Percentiles rank a stretch among this genome's conserved stretches.
These are phyloP conservation scores for Apis mellifera DNA, from an alignment of 1,140 invertebrate species.

Conservation along the genomic window Amel_HAv3.1 CM009932.2:6497501-6498000, in stretches of 20 bases:
- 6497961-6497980: too few species aligned
- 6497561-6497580: conserved; percentile 8
- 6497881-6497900: neutral
- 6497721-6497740: conserved; percentile 40
- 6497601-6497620: conserved; percentile 54
- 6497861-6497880: neutral
- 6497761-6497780: conserved; percentile 88
- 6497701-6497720: neutral
- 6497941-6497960: too few species aligned
- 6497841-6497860: conserved; percentile 12
- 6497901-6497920: neutral
- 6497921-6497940: neutral
- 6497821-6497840: neutral
- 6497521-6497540: conserved; percentile 52
- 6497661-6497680: conserved; percentile 76
- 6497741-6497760: conserved; percentile 86
- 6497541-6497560: conserved; percentile 9
- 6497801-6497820: neutral
- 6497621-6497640: conserved; percentile 55
- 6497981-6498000: too few species aligned
- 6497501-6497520: conserved; percentile 31
- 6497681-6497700: conserved; percentile 60
- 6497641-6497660: conserved; percentile 76
- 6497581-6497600: conserved; percentile 62
- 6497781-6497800: conserved; percentile 87